Evolutionary conservation across 2,797 vertebrate genomes (phyloP).

Genomic region (Cetoscarus ocellatus): DNA sequence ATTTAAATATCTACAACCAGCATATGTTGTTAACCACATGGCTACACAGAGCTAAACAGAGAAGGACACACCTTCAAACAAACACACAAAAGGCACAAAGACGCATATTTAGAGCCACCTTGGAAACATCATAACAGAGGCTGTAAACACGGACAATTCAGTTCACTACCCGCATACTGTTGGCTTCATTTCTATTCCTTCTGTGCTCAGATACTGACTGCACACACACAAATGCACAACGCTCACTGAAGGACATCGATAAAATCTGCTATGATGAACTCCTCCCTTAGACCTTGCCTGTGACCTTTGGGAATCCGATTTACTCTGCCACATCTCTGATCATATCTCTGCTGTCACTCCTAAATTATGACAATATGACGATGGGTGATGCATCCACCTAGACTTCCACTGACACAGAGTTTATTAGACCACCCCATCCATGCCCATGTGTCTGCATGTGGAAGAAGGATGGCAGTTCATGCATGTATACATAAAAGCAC

Average conservation of each 20-base stretch:
- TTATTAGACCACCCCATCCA: slow-evolving; percentile 18
- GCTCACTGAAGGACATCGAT: slow-evolving; percentile 70
- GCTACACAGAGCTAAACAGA: slow-evolving; percentile 26
- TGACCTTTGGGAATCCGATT: slow-evolving; percentile 76
- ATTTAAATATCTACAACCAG: slow-evolving; percentile 28
- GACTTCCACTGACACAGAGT: slow-evolving; percentile 25
- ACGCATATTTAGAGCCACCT: slow-evolving; percentile 37
- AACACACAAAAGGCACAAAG: slow-evolving; percentile 27
- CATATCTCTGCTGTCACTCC: slow-evolving; percentile 70
- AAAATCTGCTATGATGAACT: slow-evolving; percentile 73
- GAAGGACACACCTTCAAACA: slow-evolving; percentile 51
- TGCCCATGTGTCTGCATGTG: slow-evolving; percentile 12
- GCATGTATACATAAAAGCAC: not conserved
- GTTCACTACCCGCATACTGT: slow-evolving; percentile 15
- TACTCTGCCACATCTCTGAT: slow-evolving; percentile 69
- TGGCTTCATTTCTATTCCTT: slow-evolving; percentile 35
- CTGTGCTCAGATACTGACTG: slow-evolving; percentile 17
- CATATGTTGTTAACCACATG: slow-evolving; percentile 48
- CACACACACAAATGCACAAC: slow-evolving; percentile 1
- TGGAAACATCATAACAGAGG: slow-evolving; percentile 49
- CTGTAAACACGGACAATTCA: slow-evolving; percentile 49
- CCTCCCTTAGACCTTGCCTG: slow-evolving; percentile 71
- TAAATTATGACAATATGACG: slow-evolving; percentile 65
- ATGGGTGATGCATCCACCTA: slow-evolving; percentile 50
- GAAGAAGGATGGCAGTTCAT: slow-evolving; percentile 12